Evolutionary conservation across 92 coral and sea anemone species (phyloP).

Genomic region (Bergia sp.): DNA sequence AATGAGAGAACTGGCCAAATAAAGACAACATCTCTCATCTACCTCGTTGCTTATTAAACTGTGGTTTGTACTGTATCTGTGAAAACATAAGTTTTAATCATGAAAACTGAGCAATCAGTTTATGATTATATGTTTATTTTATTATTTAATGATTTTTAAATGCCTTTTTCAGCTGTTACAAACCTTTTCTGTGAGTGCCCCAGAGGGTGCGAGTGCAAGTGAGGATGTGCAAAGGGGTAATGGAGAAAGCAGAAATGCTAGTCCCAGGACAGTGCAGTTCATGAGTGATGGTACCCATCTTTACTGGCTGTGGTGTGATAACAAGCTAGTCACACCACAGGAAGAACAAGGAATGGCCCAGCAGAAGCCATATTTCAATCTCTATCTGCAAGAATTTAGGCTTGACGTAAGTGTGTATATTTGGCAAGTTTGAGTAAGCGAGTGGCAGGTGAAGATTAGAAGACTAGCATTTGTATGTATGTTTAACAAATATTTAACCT

Average conservation of each 20-base stretch:
- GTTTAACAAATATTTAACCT: no score
- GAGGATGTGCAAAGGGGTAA: background rate
- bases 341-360: slow-evolving; percentile 30
- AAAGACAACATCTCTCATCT: no score
- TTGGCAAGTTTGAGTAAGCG: no score
- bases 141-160: background rate
- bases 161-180: slow-evolving; percentile 8
- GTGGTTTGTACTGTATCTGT: no score
- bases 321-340: slow-evolving; percentile 29
- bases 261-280: slow-evolving; percentile 29
- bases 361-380: slow-evolving; percentile 35
- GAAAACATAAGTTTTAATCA: no score
- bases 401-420: slow-evolving; percentile 1
- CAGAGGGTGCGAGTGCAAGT: background rate
- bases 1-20: no score
- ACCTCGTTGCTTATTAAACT: no score
- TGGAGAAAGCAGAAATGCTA: background rate
- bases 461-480: background rate
- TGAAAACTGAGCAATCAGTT: no score
- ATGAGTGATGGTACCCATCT: slow-evolving; percentile 45
- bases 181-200: slow-evolving; percentile 7
- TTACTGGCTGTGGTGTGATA: slow-evolving; percentile 43
- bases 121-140: no score
- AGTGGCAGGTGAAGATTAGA: background rate
- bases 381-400: slow-evolving; percentile 36